Base-by-base conservation (phyloP, 1,140 invertebrate genomes). In the Dinothrombium tinctorium region DNA sequence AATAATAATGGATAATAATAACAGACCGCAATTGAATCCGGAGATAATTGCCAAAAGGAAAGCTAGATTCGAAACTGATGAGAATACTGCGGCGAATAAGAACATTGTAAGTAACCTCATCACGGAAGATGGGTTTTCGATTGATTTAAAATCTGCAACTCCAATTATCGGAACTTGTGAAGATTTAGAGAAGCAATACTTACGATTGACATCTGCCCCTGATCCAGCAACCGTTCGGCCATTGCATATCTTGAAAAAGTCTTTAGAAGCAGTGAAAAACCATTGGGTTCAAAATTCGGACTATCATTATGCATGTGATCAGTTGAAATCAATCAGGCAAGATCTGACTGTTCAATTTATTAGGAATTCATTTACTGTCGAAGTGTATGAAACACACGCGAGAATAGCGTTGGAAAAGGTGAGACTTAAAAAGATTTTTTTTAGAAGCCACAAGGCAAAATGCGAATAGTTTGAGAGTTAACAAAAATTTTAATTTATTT, bases 311-410 rank as follows among this genome's bases (percentile, higher is more conserved):
- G 76, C 81, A 40, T 95, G 87, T 66, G 87, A 96, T 69, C 90
- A 96, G 62, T 63, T 98, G 23, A 98, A 98, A 63, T 92, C 87
- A 12, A 94, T 98, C 53, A 66, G 92, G 50, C 92, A 98, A 65
- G 92, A 98, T 70, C 65, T 98, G 49, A 96, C 89, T 39, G 89
- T 95, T 31, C 92, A 98, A 71, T 83, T 87, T 54, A 72, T 96
- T 50, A 61, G 87, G 51, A 79, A 92, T 64, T 65, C 69, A 43
- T 94, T 98, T 57, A 95, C 89, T 35, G 76, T 95, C 17, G 67
- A 81, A 53, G 92, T 96, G 9, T 98, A 98, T 63, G 90, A 98
- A 66, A 94, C 84, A 2, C 90, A 98, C 67, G 90, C 86, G 8
- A 66, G 86, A 41, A 86, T 96, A 54, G 89, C 89, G 38, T 65